phyloP scores from a whole-genome alignment of 2,113 vertebrate genomes.

The Gracilinanus agilis region DNA sequence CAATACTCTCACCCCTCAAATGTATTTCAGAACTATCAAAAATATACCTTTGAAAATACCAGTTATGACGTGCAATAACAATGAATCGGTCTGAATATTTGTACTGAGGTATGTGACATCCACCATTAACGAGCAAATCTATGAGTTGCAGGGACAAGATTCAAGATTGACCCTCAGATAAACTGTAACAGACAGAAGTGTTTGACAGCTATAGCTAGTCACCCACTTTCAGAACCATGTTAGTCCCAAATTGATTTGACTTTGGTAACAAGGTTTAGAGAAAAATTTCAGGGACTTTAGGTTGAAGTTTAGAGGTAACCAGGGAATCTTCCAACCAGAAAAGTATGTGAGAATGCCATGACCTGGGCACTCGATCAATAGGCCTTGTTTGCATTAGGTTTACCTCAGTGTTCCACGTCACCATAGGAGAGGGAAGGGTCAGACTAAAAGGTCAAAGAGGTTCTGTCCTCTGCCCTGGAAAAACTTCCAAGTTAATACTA shows the following conservation, averaged over 20 bases:
- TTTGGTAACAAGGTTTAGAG: accelerated
- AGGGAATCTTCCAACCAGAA: neutral
- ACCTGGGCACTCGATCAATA: accelerated
- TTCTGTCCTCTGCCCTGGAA: neutral
- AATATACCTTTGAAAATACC: slow-evolving; percentile 54
- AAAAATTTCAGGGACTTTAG: too few relatives aligned
- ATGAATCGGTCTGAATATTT: neutral
- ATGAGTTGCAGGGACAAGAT: neutral
- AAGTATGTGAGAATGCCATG: neutral
- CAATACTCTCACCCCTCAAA: neutral
- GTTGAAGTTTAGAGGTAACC: neutral
- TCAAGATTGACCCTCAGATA: neutral
- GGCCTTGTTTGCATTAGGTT: neutral
- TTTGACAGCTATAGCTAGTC: neutral
- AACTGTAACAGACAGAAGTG: neutral
- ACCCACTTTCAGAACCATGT: neutral
- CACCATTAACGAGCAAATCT: accelerated
- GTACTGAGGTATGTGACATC: accelerated
- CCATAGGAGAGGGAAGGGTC: neutral
- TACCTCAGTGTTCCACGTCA: neutral
- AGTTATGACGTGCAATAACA: neutral
- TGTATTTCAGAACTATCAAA: slow-evolving; percentile 67
- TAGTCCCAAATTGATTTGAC: accelerated
- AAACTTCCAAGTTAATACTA: neutral
- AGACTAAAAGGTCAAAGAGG: accelerated